Evolutionary conservation across 2,888 invertebrate genomes (phyloP).

Genomic region (Notodonta dromedarius): DNA sequence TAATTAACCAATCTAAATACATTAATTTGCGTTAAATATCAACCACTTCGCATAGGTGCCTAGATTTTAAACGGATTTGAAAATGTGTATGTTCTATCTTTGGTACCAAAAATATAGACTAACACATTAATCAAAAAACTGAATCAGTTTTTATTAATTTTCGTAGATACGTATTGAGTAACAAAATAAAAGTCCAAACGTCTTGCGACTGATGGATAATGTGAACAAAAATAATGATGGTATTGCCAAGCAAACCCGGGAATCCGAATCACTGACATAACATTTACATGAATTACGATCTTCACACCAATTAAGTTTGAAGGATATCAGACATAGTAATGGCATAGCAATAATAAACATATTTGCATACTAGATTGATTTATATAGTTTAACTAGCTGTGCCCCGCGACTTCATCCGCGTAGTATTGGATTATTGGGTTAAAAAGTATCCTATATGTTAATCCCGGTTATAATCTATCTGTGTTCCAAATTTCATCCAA

Average conservation of each 20-base stretch:
- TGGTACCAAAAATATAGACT: too few species aligned
- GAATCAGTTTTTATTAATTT: too few species aligned
- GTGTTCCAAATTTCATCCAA: too few species aligned
- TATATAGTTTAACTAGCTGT: not conserved
- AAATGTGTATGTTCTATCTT: not conserved
- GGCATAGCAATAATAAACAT: not conserved
- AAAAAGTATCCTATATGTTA: too few species aligned
- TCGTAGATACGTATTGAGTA: too few species aligned
- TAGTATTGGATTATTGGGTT: too few species aligned
- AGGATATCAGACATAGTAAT: not conserved
- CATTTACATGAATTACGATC: not conserved
- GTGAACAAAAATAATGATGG: too few species aligned
- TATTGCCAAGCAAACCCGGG: not conserved
- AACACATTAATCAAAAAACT: too few species aligned
- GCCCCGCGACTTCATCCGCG: too few species aligned
- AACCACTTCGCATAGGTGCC: not conserved
- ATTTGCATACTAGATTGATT: not conserved
- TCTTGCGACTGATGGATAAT: too few species aligned
- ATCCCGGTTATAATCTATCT: too few species aligned
- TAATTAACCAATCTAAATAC: not conserved
- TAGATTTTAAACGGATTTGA: not conserved
- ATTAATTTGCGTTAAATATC: constrained; percentile 6
- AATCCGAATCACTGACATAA: not conserved
- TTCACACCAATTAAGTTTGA: constrained; percentile 1
- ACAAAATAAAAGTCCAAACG: too few species aligned